Evolutionary conservation across 2,797 vertebrate species (phyloP).

Genomic region (Streptopelia turtur): DNA sequence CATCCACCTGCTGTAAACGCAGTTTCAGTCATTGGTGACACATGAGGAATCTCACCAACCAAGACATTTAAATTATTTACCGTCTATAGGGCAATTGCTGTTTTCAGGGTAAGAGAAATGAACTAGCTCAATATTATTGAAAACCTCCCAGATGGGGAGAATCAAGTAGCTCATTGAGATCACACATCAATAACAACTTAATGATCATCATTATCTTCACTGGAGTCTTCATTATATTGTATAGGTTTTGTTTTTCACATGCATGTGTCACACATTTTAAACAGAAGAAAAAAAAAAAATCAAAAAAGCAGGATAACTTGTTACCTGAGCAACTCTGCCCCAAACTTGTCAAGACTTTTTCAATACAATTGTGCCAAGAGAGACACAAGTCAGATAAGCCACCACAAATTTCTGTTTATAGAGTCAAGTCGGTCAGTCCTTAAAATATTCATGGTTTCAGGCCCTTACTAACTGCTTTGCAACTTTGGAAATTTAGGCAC

Average conservation of each 20-base stretch:
- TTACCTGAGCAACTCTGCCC: neutral
- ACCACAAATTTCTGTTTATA: neutral
- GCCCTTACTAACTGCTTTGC: neutral
- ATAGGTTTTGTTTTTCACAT: neutral
- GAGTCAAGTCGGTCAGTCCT: neutral
- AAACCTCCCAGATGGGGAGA: neutral
- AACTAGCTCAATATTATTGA: neutral
- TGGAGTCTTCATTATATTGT: neutral
- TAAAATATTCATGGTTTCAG: neutral
- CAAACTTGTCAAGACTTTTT: neutral
- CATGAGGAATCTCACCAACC: neutral
- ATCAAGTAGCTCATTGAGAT: neutral
- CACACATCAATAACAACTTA: neutral
- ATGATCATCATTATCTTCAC: neutral
- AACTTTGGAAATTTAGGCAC: neutral
- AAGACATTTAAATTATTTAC: neutral
- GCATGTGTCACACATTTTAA: accelerated
- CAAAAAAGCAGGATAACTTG: neutral
- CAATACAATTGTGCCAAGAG: neutral
- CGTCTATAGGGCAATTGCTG: neutral
- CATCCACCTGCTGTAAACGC: neutral
- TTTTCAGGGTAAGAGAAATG: neutral
- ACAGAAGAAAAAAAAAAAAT: neutral
- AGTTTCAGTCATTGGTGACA: neutral
- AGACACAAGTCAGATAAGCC: neutral